These are phyloP conservation scores for Brienomyrus brachyistius DNA, from an alignment of 2,113 vertebrate genomes.

Conservation along the genomic window DNA sequence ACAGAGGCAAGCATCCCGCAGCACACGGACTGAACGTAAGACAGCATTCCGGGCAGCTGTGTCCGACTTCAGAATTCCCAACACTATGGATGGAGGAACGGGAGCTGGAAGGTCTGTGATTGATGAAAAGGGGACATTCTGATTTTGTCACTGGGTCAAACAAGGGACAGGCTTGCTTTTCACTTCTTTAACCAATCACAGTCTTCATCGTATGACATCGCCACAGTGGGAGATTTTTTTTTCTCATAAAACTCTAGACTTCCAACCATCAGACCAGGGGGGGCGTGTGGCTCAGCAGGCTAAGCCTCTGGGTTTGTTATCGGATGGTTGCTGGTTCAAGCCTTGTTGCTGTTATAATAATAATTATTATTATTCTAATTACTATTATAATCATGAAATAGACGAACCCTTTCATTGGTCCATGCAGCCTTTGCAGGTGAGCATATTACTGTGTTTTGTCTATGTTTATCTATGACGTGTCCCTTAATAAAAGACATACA, in stretches of 20 bases:
- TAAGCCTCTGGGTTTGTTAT: not conserved
- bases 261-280: not conserved
- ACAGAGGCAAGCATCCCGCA: not conserved
- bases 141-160: not conserved
- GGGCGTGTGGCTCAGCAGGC: not conserved
- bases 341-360: not conserved
- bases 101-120: not conserved
- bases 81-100: not conserved
- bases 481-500: not conserved
- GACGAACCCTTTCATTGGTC: not conserved
- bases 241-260: not conserved
- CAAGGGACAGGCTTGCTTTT: not conserved
- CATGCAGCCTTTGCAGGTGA: too few relatives aligned
- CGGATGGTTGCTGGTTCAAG: not conserved
- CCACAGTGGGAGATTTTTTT: not conserved
- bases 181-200: not conserved
- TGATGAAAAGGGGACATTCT: not conserved
- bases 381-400: not conserved
- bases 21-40: not conserved
- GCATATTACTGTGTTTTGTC: too few relatives aligned
- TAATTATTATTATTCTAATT: not conserved
- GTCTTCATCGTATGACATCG: not conserved
- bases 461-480: too few relatives aligned
- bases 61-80: not conserved
- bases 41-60: not conserved